phyloP scores from a whole-genome alignment of 2,113 vertebrate genomes.

The Gadus chalcogrammus region DNA sequence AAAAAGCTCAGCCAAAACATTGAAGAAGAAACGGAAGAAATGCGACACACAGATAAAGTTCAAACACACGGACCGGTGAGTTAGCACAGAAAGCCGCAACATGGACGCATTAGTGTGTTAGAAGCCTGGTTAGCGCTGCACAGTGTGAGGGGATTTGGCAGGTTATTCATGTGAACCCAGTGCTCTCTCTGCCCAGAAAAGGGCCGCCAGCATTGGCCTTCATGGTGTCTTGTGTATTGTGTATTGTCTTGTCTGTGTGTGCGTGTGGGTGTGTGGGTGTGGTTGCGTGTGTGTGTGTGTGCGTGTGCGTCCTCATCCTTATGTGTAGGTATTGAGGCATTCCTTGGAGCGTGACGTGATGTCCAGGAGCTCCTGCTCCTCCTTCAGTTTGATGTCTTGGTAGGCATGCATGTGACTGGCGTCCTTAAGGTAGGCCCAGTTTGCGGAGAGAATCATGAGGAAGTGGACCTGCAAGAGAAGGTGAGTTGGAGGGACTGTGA shows the following conservation, averaged over 20 bases:
- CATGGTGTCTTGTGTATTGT: too few relatives aligned
- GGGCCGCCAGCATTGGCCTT: constrained; percentile 18
- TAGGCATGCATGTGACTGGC: constrained; percentile 98
- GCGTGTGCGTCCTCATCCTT: constrained; percentile 60
- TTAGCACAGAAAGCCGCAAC: constrained; percentile 74
- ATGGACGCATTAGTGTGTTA: constrained; percentile 81
- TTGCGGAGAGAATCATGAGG: constrained; percentile 99
- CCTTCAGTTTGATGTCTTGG: constrained; percentile 98
- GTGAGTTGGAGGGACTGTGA: constrained; percentile 95
- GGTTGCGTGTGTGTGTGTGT: constrained; percentile 10
- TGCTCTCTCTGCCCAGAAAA: constrained; percentile 71
- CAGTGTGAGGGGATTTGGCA: constrained; percentile 74
- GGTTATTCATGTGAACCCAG: constrained; percentile 77
- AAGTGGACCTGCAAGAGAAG: constrained; percentile 99
- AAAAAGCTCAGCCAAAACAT: too few relatives aligned
- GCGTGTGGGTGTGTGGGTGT: not conserved
- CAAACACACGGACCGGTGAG: constrained; percentile 72
- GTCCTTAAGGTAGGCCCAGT: constrained; percentile 99
- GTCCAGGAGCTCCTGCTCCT: constrained; percentile 98
- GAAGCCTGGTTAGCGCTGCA: constrained; percentile 80
- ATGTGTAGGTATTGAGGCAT: constrained; percentile 99
- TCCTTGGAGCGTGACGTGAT: constrained; percentile 98
- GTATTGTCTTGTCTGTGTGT: constrained; percentile 6
- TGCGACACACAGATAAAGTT: constrained; percentile 20
- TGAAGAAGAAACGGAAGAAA: not conserved